Evolutionary conservation across 2,113 vertebrate genomes (phyloP), one percentile per base, ranked within the genome.

Genomic region (Callipepla squamata): DNA sequence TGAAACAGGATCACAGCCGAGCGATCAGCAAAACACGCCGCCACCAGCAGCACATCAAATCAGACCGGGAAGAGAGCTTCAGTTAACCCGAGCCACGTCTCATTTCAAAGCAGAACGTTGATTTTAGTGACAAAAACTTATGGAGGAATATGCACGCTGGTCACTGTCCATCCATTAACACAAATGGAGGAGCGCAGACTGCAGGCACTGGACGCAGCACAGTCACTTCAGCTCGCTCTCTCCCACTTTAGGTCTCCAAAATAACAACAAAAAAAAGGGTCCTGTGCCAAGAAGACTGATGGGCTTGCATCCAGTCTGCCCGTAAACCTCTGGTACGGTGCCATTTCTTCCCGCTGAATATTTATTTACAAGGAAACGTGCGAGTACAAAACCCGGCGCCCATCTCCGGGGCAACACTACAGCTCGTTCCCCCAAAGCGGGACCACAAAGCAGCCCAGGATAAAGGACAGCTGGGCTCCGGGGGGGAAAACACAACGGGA

Each of bases 1-100:
- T 96, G 96, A 94, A 94, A 89, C 76, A 68, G 89, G 85, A 85
- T 91, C 87, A 87, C 79, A 92, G 68, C 34, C n/a, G 72, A 80
- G 38, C 0, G 2, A 92, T 78, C 80, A 80, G 74, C 13, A 19
- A 74, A 92, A 79, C 61, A 78, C 11, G 5, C 58, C 73, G 22
- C 80, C n/a, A 38, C 28, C 32, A 85, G 38, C 32, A 84, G 47
- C 30, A 62, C 55, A 66, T 50, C 63, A 19, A 38, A 85, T 80
- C 55, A 22, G 17, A 10, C 50, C 9, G 45, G 45, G 34, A 72
- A 85, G 66, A 40, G 78, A 53, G 20, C 36, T 87, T 95, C 51
- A 28, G 38, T 68, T 59, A 69, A 40, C 18, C 1, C 2, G 34
- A 34, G 61, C n/a, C 22, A 25, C 6, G 57, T 40, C 36, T 17